phyloP scores from a whole-genome alignment of 1,140 invertebrate genomes.

The Aricia agestis region DNA sequence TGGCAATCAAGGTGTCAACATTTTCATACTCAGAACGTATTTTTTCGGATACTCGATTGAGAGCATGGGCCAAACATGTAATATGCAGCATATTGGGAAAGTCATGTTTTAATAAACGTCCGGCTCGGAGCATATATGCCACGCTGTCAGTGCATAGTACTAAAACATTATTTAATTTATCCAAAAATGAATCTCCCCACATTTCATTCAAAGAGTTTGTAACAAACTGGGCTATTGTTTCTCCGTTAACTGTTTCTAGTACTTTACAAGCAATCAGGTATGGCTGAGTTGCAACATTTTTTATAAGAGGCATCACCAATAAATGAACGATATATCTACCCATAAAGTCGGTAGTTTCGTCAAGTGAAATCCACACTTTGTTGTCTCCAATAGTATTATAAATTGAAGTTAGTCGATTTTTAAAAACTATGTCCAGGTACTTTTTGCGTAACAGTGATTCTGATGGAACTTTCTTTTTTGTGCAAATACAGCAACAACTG shows the following conservation, averaged over 20 bases:
- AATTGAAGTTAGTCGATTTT: too few species aligned
- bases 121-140: background rate
- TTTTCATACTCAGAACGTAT: background rate
- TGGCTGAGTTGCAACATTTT: background rate
- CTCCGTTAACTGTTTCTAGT: background rate
- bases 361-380: background rate
- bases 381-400: background rate
- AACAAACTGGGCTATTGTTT: conserved; percentile 8
- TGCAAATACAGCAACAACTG: too few species aligned
- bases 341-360: conserved; percentile 3
- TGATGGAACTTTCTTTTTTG: background rate
- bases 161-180: conserved; percentile 7
- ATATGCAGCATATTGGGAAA: background rate
- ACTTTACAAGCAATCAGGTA: conserved; percentile 6
- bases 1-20: background rate
- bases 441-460: background rate
- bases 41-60: background rate
- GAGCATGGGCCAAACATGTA: conserved; percentile 7
- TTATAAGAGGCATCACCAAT: background rate
- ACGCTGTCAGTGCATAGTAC: conserved; percentile 5
- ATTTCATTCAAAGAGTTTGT: background rate
- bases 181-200: background rate
- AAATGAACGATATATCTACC: conserved; percentile 4
- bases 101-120: background rate
- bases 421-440: too few species aligned